Evolutionary conservation across 2,113 vertebrate genomes (phyloP).

Genomic region (Callipepla californica): DNA sequence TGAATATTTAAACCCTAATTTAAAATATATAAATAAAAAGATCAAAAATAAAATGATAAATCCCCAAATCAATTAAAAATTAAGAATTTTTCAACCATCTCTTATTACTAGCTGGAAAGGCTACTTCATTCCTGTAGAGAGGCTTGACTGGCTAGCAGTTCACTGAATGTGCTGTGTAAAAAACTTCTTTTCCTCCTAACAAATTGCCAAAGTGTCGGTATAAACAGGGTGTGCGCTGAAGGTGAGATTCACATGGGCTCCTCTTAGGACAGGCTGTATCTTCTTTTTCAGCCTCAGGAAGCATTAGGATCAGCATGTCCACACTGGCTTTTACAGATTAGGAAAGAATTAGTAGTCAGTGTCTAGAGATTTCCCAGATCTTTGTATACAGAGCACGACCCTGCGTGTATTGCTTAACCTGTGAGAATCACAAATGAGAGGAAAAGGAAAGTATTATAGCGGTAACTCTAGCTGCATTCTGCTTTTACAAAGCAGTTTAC

Average conservation of each 20-base stretch:
- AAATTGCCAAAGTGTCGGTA: background rate
- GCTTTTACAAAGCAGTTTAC: background rate
- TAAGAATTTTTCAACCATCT: background rate
- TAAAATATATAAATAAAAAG: background rate
- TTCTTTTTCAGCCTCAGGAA: conserved; percentile 39
- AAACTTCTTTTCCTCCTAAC: background rate
- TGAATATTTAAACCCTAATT: background rate
- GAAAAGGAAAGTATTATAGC: background rate
- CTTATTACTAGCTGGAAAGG: background rate
- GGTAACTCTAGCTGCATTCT: background rate
- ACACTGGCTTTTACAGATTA: conserved; percentile 12
- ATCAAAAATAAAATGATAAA: background rate
- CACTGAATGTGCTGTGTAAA: background rate
- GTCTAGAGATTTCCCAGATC: background rate
- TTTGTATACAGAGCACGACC: background rate
- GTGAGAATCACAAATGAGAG: background rate
- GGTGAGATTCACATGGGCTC: background rate
- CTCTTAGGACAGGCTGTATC: background rate
- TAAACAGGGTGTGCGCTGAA: background rate
- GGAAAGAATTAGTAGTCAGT: background rate
- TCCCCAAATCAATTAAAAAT: background rate
- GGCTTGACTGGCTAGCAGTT: background rate
- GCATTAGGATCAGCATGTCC: background rate
- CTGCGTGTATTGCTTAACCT: background rate
- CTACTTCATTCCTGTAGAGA: background rate